Evolutionary conservation across 2,113 vertebrate genomes (phyloP).

Genomic region (Menura novaehollandiae): DNA sequence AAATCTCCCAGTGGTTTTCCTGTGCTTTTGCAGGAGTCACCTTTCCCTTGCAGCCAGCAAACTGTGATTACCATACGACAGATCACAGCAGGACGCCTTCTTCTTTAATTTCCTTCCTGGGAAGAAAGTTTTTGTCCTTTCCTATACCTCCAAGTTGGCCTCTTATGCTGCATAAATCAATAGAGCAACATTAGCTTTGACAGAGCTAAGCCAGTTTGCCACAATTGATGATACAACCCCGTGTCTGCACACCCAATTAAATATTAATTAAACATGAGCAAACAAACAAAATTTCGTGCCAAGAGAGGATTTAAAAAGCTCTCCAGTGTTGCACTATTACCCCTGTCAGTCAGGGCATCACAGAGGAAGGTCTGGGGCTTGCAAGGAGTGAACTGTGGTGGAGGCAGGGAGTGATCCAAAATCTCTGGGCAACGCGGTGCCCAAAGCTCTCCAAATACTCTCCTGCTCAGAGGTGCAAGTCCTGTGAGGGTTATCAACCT

Average conservation of each 20-base stretch:
- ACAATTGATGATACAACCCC: neutral
- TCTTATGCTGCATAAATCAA: neutral
- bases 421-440: neutral
- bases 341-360: neutral
- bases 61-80: neutral
- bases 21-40: neutral
- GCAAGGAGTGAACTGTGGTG: neutral
- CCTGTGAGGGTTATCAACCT: rapidly evolving
- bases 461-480: neutral
- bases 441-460: neutral
- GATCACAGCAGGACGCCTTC: neutral
- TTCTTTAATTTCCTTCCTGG: neutral
- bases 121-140: neutral
- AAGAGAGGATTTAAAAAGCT: neutral
- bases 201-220: neutral
- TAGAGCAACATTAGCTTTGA: neutral
- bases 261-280: slow-evolving; percentile 1
- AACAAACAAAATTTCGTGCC: neutral
- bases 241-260: neutral
- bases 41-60: neutral
- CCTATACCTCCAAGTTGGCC: neutral
- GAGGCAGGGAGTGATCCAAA: neutral
- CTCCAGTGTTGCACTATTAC: neutral
- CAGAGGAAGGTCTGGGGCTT: neutral
- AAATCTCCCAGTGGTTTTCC: neutral